phyloP scores from a whole-genome alignment of 2,888 invertebrate species.

The Drepanosiphum platanoidis region DNA sequence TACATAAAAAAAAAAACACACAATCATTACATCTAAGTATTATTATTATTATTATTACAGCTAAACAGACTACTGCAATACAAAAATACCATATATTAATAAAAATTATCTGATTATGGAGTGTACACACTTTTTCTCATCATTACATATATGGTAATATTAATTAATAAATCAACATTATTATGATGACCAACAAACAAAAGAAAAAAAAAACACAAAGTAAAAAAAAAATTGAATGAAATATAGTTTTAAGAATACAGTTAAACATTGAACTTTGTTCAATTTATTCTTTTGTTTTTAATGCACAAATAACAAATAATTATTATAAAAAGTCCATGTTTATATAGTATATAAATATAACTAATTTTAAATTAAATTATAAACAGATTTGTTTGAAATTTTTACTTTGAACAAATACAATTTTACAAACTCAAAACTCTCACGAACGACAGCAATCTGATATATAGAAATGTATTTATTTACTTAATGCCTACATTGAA shows the following conservation, averaged over 20 bases:
- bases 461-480: constrained; percentile 14
- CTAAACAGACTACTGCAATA: constrained; percentile 25
- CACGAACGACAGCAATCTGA: constrained; percentile 8
- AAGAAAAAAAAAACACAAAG: neutral
- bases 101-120: constrained; percentile 10
- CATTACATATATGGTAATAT: constrained; percentile 21
- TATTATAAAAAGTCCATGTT: constrained; percentile 36
- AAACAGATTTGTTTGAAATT: neutral
- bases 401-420: neutral
- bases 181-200: neutral
- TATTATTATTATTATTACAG: constrained; percentile 9
- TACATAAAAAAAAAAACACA: neutral
- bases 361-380: constrained; percentile 6
- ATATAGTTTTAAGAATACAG: constrained; percentile 32
- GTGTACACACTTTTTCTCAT: neutral
- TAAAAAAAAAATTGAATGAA: neutral
- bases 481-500: neutral
- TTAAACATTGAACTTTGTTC: constrained; percentile 12
- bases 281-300: constrained; percentile 5
- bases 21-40: constrained; percentile 5
- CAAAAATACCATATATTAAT: constrained; percentile 43
- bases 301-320: constrained; percentile 41
- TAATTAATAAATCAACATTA: constrained; percentile 40
- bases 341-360: constrained; percentile 46
- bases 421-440: neutral